Percentiles rank a stretch among this genome's conserved stretches.
Evolutionary conservation across 2,797 vertebrate species (phyloP).

Genomic region (Pterois miles): DNA sequence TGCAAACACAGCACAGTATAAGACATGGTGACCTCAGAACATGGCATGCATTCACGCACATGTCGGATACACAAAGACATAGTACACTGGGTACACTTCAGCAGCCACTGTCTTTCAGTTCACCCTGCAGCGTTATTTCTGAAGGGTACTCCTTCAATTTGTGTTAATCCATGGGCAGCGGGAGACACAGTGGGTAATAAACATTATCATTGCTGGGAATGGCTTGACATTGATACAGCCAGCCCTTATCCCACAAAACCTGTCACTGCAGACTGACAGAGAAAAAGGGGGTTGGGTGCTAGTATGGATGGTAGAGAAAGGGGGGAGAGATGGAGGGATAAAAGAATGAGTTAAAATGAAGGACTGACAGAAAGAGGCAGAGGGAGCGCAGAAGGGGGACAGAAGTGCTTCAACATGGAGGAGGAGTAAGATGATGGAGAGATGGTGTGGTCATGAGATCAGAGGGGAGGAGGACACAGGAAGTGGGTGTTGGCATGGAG

Average conservation of each 20-base stretch:
- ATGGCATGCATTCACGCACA: neutral
- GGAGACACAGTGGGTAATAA: slow-evolving; percentile 80
- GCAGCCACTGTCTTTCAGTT: slow-evolving; percentile 58
- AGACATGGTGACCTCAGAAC: slow-evolving; percentile 12
- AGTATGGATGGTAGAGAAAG: slow-evolving; percentile 12
- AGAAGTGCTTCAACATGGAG: slow-evolving; percentile 26
- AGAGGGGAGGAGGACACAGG: slow-evolving; percentile 58
- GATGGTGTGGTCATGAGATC: slow-evolving; percentile 57
- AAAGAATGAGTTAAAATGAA: slow-evolving; percentile 28
- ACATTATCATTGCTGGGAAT: slow-evolving; percentile 83
- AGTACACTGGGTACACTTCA: slow-evolving; percentile 4
- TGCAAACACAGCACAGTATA: slow-evolving; percentile 51
- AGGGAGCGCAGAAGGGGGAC: neutral
- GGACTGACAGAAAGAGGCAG: slow-evolving; percentile 24
- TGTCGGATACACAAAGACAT: slow-evolving; percentile 2
- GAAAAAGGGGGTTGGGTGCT: slow-evolving; percentile 28
- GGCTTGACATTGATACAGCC: slow-evolving; percentile 81
- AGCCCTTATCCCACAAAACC: slow-evolving; percentile 64
- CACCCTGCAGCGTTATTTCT: slow-evolving; percentile 60
- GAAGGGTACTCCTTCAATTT: slow-evolving; percentile 80
- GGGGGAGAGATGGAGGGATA: slow-evolving; percentile 15
- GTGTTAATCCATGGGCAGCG: slow-evolving; percentile 75
- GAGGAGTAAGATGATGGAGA: slow-evolving; percentile 58
- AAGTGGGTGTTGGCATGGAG: slow-evolving; percentile 57
- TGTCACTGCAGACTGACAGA: slow-evolving; percentile 67